phyloP scores from a whole-genome alignment of 1,140 invertebrate species.

The Danaus melanippus region DNA sequence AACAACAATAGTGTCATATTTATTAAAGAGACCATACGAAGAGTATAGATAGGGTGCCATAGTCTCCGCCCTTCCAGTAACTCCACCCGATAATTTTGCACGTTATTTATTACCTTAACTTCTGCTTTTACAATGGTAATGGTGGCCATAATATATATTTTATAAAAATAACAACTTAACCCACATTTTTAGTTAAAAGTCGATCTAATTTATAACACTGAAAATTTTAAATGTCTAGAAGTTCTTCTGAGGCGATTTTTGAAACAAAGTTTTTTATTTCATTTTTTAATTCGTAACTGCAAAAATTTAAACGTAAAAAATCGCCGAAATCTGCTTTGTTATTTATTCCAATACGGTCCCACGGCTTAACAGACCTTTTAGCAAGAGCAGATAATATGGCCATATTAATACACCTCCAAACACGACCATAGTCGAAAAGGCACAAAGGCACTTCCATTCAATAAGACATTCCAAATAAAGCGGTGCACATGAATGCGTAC shows the following conservation, averaged over 20 bases:
- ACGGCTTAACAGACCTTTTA: slow-evolving; percentile 40
- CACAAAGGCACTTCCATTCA: slow-evolving; percentile 60
- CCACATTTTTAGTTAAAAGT: too few relatives aligned
- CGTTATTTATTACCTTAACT: slow-evolving; percentile 1
- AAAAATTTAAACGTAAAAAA: too few relatives aligned
- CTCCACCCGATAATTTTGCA: slow-evolving; percentile 25
- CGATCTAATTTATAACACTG: too few relatives aligned
- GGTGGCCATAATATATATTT: too few relatives aligned
- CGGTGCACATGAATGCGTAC: slow-evolving; percentile 45
- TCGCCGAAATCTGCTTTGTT: slow-evolving; percentile 20
- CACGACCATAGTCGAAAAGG: slow-evolving; percentile 58
- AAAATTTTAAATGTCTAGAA: too few relatives aligned
- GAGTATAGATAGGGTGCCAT: slow-evolving; percentile 4
- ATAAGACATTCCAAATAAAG: slow-evolving; percentile 46
- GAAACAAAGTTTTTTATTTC: too few relatives aligned
- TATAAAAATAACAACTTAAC: too few relatives aligned
- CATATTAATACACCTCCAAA: slow-evolving; percentile 60
- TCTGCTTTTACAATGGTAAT: too few relatives aligned
- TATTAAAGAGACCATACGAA: too few relatives aligned
- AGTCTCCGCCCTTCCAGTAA: slow-evolving; percentile 22
- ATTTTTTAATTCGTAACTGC: too few relatives aligned
- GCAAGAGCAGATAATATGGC: slow-evolving; percentile 51
- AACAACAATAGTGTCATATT: too few relatives aligned
- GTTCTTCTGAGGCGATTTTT: too few relatives aligned
- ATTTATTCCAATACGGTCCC: slow-evolving; percentile 32